phyloP scores from a whole-genome alignment of 1,140 invertebrate species.

The Danaus plexippus region DNA sequence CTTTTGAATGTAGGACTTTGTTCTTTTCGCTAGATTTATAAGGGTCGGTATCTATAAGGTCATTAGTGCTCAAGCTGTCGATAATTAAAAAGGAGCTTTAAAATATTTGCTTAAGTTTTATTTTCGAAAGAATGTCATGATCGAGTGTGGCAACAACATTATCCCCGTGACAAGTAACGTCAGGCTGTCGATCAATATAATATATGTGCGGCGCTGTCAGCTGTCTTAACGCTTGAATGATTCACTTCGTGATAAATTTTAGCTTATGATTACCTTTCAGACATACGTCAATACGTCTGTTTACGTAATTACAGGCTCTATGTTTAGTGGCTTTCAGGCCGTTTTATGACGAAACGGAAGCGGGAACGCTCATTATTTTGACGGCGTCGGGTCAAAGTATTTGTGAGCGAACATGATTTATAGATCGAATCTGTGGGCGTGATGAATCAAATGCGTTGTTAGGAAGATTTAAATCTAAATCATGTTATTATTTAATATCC shows the following conservation, averaged over 20 bases:
- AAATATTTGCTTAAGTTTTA: constrained; percentile 11
- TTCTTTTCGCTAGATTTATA: constrained; percentile 58
- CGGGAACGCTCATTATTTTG: constrained; percentile 46
- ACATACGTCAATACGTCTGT: constrained; percentile 64
- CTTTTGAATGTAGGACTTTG: constrained; percentile 42
- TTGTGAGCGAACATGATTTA: constrained; percentile 54
- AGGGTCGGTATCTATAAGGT: constrained; percentile 35
- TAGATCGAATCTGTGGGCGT: constrained; percentile 35
- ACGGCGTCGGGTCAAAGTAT: constrained; percentile 40
- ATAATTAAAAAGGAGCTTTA: constrained; percentile 19
- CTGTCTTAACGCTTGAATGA: constrained; percentile 68
- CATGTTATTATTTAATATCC: too few species aligned
- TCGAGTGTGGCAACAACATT: constrained; percentile 57
- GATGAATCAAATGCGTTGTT: constrained; percentile 41
- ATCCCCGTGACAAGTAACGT: constrained; percentile 67
- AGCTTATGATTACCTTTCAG: constrained; percentile 71
- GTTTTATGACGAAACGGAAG: constrained; percentile 53
- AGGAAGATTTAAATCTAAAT: too few species aligned
- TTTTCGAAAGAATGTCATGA: constrained; percentile 11
- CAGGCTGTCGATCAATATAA: constrained; percentile 70
- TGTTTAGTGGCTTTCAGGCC: constrained; percentile 33
- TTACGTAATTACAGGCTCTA: constrained; percentile 57
- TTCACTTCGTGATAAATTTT: constrained; percentile 70
- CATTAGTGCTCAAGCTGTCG: constrained; percentile 19
- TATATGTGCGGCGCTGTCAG: constrained; percentile 68